Conservation (phyloP, 2,113 vertebrate species). For the Laticauda laticaudata region DNA sequence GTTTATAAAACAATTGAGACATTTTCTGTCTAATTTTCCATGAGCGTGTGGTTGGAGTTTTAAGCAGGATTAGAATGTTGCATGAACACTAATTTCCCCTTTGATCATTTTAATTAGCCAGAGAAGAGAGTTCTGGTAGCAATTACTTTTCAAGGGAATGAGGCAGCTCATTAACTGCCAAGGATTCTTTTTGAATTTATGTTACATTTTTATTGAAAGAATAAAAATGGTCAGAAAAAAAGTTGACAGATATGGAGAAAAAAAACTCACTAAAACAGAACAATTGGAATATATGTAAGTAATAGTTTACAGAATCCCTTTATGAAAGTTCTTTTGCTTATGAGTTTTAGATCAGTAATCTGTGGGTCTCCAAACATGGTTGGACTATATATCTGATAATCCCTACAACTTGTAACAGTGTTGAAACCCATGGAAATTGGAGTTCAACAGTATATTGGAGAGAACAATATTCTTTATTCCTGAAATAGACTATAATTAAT, state of each 20-base stretch:
- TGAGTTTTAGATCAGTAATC: not conserved
- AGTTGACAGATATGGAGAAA: not conserved
- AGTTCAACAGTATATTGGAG: not conserved
- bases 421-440: not conserved
- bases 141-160: conserved; percentile 28
- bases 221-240: conserved; percentile 5
- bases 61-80: conserved; percentile 1
- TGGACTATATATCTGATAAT: not conserved
- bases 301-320: not conserved
- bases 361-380: not conserved
- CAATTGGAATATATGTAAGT: not conserved
- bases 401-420: not conserved
- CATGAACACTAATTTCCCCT: conserved; percentile 19
- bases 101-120: conserved; percentile 24
- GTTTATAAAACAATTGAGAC: conserved; percentile 10
- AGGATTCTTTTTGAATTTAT: conserved; percentile 20
- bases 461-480: not conserved
- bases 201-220: conserved; percentile 20
- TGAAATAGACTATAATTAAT: not conserved
- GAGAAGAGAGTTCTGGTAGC: conserved; percentile 20
- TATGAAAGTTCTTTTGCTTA: not conserved
- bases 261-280: not conserved
- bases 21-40: not conserved
- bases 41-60: not conserved
- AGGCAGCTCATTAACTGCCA: conserved; percentile 10